phyloP scores from a whole-genome alignment of 1,140 invertebrate species.

The Rhizoglyphus robini region DNA sequence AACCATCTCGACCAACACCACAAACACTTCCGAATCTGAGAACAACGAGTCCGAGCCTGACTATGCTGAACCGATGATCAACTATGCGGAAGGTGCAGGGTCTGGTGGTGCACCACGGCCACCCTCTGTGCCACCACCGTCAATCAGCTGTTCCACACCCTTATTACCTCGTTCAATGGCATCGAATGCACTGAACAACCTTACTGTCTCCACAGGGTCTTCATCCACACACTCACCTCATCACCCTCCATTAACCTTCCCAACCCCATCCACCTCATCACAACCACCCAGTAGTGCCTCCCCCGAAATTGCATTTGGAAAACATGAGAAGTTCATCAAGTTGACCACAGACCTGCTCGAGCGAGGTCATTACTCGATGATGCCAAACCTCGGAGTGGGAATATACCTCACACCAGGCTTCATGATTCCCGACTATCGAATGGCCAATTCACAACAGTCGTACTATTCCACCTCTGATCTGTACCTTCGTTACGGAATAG shows the following conservation, averaged over 20 bases:
- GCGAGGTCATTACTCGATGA: not conserved
- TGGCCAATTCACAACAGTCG: not conserved
- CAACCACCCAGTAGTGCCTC: not conserved
- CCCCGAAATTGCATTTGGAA: not conserved
- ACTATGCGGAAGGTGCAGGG: not conserved
- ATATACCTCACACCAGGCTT: constrained; percentile 3
- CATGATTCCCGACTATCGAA: not conserved
- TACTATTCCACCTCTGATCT: not conserved
- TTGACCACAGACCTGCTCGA: not conserved
- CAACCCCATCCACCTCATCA: not conserved
- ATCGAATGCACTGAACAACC: too few species aligned
- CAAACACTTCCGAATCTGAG: not conserved
- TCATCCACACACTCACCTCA: too few species aligned
- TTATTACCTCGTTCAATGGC: not conserved
- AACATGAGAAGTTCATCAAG: not conserved
- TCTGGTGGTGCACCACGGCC: not conserved
- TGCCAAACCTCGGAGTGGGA: constrained; percentile 6
- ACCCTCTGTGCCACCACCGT: not conserved
- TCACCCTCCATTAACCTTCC: too few species aligned
- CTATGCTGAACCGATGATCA: constrained; percentile 19
- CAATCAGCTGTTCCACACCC: not conserved
- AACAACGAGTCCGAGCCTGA: constrained; percentile 10
- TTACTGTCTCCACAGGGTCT: too few species aligned
- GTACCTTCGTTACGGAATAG: constrained; percentile 12
- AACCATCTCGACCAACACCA: not conserved